These are phyloP conservation scores for Gallinago solitaria DNA, from an alignment of 2,797 vertebrate genomes.

Conservation along the genomic window DNA sequence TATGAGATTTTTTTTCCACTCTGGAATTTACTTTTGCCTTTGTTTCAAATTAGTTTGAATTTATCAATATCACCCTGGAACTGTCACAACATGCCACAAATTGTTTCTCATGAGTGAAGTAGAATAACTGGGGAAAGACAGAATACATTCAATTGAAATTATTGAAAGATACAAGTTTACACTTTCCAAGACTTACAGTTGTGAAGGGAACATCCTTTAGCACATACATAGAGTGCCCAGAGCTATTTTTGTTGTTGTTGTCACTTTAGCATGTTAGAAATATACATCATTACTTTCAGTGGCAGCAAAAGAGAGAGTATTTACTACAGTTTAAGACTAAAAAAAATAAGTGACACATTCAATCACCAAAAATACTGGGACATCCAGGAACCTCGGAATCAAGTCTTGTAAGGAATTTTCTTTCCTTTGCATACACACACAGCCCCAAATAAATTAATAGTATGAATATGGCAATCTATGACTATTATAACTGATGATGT, in stretches of 20 bases:
- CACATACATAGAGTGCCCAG: background rate
- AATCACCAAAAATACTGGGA: background rate
- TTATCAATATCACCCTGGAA: background rate
- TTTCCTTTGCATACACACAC: background rate
- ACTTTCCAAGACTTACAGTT: background rate
- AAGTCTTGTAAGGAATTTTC: background rate
- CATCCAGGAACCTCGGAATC: background rate
- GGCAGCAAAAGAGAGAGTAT: background rate
- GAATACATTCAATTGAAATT: background rate
- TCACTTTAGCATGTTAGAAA: background rate
- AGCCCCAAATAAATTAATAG: background rate
- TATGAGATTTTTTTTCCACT: background rate
- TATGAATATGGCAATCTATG: background rate
- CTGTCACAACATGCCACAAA: background rate
- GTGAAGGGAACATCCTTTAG: background rate
- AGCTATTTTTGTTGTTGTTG: background rate
- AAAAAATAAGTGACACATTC: background rate
- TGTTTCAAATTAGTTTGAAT: background rate
- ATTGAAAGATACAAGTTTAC: background rate
- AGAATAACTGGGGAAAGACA: background rate
- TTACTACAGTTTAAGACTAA: background rate
- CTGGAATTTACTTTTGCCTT: background rate
- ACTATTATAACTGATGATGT: background rate
- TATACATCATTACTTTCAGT: background rate
- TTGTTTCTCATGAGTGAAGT: background rate